Evolutionary conservation across 35 echinoderm and acorn worm genomes (phyloP).

Genomic region (Heliocidaris tuberculata): DNA sequence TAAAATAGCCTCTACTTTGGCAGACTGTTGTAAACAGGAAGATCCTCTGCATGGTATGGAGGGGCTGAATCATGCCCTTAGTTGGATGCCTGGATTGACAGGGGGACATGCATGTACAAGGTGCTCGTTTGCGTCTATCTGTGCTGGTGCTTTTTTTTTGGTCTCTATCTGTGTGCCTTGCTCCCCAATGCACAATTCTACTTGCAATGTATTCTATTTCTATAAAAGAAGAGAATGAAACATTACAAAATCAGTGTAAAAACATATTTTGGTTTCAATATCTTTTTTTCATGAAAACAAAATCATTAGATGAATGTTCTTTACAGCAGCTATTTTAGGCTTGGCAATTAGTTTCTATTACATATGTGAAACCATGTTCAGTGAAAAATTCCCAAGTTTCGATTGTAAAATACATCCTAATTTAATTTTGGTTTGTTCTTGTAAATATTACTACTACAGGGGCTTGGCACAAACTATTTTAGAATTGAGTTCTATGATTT

Average conservation of each 20-base stretch:
- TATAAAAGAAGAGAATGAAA: neutral
- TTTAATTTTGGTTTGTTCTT: too few relatives aligned
- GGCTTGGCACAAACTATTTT: too few relatives aligned
- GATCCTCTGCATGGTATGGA: neutral
- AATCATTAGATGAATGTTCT: too few relatives aligned
- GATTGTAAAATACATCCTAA: too few relatives aligned
- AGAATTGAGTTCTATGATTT: neutral
- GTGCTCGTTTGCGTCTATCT: neutral
- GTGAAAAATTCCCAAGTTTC: too few relatives aligned
- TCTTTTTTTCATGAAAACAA: too few relatives aligned
- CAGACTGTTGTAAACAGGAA: conserved; percentile 42
- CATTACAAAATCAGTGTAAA: neutral
- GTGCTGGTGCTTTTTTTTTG: neutral
- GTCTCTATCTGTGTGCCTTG: neutral
- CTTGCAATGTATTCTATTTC: neutral
- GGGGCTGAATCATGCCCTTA: conserved; percentile 25
- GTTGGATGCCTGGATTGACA: neutral
- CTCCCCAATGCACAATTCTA: neutral
- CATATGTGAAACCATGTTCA: too few relatives aligned
- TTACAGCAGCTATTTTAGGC: too few relatives aligned
- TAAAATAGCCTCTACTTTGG: conserved; percentile 30
- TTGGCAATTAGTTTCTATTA: too few relatives aligned
- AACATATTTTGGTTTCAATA: neutral
- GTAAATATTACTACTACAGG: too few relatives aligned
- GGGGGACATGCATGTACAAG: neutral